phyloP scores from a whole-genome alignment of 2,888 invertebrate genomes.

The Thereva nobilitata region DNA sequence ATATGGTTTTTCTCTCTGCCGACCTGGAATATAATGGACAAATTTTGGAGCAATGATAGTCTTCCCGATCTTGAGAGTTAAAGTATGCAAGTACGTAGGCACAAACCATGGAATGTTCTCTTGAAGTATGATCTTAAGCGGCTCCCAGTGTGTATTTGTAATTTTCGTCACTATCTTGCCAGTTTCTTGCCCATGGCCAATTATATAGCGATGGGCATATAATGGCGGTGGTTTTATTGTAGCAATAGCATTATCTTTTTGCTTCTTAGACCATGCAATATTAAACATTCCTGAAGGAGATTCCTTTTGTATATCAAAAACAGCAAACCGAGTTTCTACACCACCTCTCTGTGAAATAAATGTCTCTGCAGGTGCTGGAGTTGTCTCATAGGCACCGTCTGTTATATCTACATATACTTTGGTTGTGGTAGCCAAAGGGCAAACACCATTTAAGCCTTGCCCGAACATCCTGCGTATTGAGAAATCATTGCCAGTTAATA shows the following conservation, averaged over 20 bases:
- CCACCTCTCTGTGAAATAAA: constrained; percentile 71
- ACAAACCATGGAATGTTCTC: constrained; percentile 93
- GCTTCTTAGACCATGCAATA: constrained; percentile 62
- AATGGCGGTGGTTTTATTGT: constrained; percentile 70
- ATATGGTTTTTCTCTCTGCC: constrained; percentile 81
- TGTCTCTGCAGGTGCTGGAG: constrained; percentile 65
- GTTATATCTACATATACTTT: constrained; percentile 81
- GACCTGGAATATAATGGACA: constrained; percentile 73
- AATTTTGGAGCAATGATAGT: constrained; percentile 59
- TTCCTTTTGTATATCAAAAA: constrained; percentile 68
- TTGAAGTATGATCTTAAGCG: constrained; percentile 77
- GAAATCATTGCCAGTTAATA: constrained; percentile 74
- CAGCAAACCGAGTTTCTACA: constrained; percentile 67
- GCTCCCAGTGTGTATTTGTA: constrained; percentile 76
- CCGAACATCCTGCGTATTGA: constrained; percentile 86
- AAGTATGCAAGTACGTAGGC: constrained; percentile 86
- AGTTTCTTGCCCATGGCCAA: constrained; percentile 88
- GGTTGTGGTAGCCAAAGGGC: constrained; percentile 78
- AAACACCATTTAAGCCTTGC: constrained; percentile 77
- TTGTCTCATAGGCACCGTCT: constrained; percentile 66
- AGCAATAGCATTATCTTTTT: constrained; percentile 52
- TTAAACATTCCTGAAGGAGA: constrained; percentile 65
- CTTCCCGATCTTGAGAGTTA: constrained; percentile 67
- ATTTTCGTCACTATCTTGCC: constrained; percentile 88
- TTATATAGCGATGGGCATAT: constrained; percentile 78